Evolutionary conservation across 2,888 invertebrate species (phyloP).

Genomic region (Molorchus minor): DNA sequence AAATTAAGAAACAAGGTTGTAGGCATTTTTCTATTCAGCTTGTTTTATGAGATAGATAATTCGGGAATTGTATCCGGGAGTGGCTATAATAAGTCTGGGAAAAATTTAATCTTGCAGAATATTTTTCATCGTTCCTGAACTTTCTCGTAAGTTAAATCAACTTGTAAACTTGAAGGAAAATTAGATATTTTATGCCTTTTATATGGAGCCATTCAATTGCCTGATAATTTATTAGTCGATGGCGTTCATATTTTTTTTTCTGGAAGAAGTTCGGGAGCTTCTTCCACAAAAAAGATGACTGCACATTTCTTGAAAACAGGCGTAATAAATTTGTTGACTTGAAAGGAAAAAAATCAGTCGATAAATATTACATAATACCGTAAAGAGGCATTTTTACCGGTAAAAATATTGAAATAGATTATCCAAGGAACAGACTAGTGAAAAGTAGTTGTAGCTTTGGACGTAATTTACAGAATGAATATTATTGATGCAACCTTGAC

Average conservation of each 20-base stretch:
- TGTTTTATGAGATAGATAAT: slow-evolving; percentile 39
- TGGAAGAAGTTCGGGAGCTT: background rate
- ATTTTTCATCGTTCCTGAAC: slow-evolving; percentile 27
- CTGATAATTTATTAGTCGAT: slow-evolving; percentile 10
- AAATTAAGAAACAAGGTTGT: slow-evolving; percentile 23
- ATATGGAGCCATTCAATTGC: slow-evolving; percentile 9
- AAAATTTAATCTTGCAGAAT: slow-evolving; percentile 37
- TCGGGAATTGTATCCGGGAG: slow-evolving; percentile 36
- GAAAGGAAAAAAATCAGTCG: too few relatives aligned
- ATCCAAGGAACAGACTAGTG: too few relatives aligned
- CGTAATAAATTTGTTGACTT: background rate
- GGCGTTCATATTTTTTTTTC: background rate
- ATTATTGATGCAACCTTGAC: too few relatives aligned
- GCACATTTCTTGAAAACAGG: background rate
- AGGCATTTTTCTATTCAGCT: slow-evolving; percentile 30
- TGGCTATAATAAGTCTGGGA: slow-evolving; percentile 36
- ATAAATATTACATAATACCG: too few relatives aligned
- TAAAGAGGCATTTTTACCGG: too few relatives aligned
- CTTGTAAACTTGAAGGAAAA: slow-evolving; percentile 19
- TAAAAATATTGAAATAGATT: too few relatives aligned
- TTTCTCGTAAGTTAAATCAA: slow-evolving; percentile 16
- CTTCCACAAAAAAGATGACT: too few relatives aligned
- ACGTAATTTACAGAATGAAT: too few relatives aligned
- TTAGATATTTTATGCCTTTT: slow-evolving; percentile 15
- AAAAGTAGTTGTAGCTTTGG: too few relatives aligned